Evolutionary conservation across 1,140 invertebrate species (phyloP).

Genomic region (Pseudomyrmex pallidus): DNA sequence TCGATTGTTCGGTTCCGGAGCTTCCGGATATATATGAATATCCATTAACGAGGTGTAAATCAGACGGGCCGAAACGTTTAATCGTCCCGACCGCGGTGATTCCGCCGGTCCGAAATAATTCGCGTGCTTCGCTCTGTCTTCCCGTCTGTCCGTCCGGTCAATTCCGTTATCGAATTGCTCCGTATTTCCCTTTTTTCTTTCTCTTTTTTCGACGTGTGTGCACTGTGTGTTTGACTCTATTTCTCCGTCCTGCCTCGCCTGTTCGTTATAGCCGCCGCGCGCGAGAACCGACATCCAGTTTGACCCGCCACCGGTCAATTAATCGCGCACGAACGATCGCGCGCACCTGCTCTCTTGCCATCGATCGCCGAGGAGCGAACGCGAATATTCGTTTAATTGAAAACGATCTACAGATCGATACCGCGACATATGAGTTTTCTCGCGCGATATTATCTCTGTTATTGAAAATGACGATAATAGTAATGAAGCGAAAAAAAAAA

Average conservation of each 20-base stretch:
- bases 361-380: constrained; percentile 29
- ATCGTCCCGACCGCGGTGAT: constrained; percentile 58
- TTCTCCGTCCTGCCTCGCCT: constrained; percentile 45
- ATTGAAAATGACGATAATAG: constrained; percentile 6
- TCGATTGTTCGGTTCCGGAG: constrained; percentile 19
- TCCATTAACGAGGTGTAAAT: constrained; percentile 74
- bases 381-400: constrained; percentile 35
- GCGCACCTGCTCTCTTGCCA: constrained; percentile 35
- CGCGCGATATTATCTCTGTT: constrained; percentile 29
- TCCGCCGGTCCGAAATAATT: constrained; percentile 58
- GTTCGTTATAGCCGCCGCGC: constrained; percentile 45
- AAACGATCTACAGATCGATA: constrained; percentile 29
- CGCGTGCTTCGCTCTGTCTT: constrained; percentile 36
- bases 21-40: constrained; percentile 72
- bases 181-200: not conserved
- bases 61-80: constrained; percentile 70
- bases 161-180: constrained; percentile 23
- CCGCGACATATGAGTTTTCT: constrained; percentile 15
- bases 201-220: constrained; percentile 10
- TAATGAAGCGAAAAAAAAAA: not conserved
- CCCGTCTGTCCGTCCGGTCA: not conserved
- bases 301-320: constrained; percentile 61
- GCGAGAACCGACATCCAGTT: constrained; percentile 22
- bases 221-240: constrained; percentile 3
- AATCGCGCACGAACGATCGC: constrained; percentile 64